Evolutionary conservation across 1,140 invertebrate species (phyloP), one percentile per base, ranked within the genome.

Genomic region (Amyelois transitella): DNA sequence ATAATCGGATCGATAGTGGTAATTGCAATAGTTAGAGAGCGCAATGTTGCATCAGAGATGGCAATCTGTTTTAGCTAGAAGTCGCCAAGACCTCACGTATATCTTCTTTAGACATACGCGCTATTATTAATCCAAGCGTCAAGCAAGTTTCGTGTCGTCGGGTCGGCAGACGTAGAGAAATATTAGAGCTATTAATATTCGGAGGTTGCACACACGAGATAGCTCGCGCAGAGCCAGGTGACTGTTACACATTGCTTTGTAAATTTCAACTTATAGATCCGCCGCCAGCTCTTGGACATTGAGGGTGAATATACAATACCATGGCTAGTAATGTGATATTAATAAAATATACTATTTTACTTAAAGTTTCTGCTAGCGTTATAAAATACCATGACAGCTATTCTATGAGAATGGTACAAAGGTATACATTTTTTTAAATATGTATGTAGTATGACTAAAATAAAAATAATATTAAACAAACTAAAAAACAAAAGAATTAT

Each of bases 171-270:
- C 43, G 66, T 60, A 28, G 69, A 77, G 80, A 86, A 75, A 86
- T 83, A 81, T 86, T 79, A 75, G 60, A 55, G 73, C 69, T 75
- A 82, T 86, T 80, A 80, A 82, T 82, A 86, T 78, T 79, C 73
- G 66, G 69, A 54, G 75, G 75, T 72, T 77, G 76, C 66, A 75
- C 70, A 73, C 62, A 65, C 66, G 64, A 81, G 81, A 84, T 83
- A 86, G 70, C 75, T 76, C 45, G 60, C 56, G 66, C 51, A 63
- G 62, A 50, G 54, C 71, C 72, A 79, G 63, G 66, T 78, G 75
- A 77, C 75, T 62, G 62, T 75, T 76, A 86, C 74, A 63, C 71
- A 81, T 81, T 51, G 66, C 58, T 49, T 59, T 62, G 66, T 69
- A 69, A 65, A 55, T 51, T 21, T 53, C 18, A 43, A 53, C 43